phyloP scores from a whole-genome alignment of 2,113 vertebrate genomes.

The Pleuronectes platessa region DNA sequence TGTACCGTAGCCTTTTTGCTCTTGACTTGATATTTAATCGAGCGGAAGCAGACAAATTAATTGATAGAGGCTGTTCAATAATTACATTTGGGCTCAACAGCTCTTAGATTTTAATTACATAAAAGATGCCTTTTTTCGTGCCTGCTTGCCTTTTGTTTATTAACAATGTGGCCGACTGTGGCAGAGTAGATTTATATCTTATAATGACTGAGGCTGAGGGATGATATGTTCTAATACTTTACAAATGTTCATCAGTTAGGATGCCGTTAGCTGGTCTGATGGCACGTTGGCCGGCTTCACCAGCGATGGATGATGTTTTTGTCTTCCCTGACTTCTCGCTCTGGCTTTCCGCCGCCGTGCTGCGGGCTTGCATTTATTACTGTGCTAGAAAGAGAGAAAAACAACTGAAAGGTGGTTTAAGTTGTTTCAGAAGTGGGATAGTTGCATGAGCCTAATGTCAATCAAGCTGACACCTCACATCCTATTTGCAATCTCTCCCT shows the following conservation, averaged over 20 bases:
- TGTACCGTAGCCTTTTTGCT: constrained; percentile 6
- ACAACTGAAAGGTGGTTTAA: background rate
- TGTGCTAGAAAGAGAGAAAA: background rate
- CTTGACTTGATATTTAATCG: constrained; percentile 22
- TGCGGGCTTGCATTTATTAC: constrained; percentile 8
- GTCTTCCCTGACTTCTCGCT: background rate
- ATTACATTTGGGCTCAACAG: constrained; percentile 49
- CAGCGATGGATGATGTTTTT: constrained; percentile 7
- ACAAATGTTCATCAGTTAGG: constrained; percentile 18
- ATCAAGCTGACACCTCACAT: constrained; percentile 66
- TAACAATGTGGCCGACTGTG: constrained; percentile 40
- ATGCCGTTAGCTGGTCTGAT: background rate
- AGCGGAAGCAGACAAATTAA: constrained; percentile 14
- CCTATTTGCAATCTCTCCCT: constrained; percentile 65
- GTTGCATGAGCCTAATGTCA: constrained; percentile 51
- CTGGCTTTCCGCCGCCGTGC: background rate
- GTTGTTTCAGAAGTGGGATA: constrained; percentile 31
- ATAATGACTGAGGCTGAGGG: constrained; percentile 23
- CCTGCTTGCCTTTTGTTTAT: constrained; percentile 45
- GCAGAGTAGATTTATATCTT: constrained; percentile 19
- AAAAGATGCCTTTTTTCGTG: constrained; percentile 23
- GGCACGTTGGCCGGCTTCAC: background rate
- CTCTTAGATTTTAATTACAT: constrained; percentile 44
- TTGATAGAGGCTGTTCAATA: constrained; percentile 22
- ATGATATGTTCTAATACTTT: constrained; percentile 21